Conservation (phyloP, 2,797 vertebrate genomes). For the Pipistrellus nathusii region DNA sequence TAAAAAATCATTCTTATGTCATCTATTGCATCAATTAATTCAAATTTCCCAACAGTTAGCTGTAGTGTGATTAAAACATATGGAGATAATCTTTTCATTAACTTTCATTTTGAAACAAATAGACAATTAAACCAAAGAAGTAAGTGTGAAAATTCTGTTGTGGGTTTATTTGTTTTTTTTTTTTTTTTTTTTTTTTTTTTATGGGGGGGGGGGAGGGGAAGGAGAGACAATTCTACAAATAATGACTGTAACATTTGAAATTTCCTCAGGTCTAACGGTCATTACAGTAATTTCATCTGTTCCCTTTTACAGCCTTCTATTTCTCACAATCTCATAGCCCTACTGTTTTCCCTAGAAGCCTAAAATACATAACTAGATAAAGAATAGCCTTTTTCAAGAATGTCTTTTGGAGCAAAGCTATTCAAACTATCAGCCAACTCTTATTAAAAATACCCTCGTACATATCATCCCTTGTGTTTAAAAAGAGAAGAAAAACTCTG, state of each 20-base stretch:
- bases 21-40: constrained; percentile 88
- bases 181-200: no score
- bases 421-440: constrained; percentile 57
- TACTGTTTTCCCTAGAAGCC: constrained; percentile 67
- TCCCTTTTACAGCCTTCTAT: constrained; percentile 56
- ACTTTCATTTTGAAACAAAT: constrained; percentile 84
- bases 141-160: constrained; percentile 81
- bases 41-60: constrained; percentile 86
- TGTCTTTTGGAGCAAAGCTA: constrained; percentile 60
- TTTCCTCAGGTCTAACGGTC: constrained; percentile 62
- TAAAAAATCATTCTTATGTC: constrained; percentile 86
- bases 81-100: constrained; percentile 87
- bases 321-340: constrained; percentile 52
- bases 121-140: constrained; percentile 81
- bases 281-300: constrained; percentile 52
- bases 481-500: background rate
- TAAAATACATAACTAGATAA: constrained; percentile 72
- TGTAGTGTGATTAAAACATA: constrained; percentile 85
- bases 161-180: background rate
- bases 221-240: constrained; percentile 68
- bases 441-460: constrained; percentile 60
- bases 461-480: background rate
- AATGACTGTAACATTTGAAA: constrained; percentile 78
- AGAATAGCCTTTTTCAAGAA: constrained; percentile 66
- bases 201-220: background rate